Evolutionary conservation across 2,113 vertebrate species (phyloP).

Genomic region (Campylorhamphus procurvoides): DNA sequence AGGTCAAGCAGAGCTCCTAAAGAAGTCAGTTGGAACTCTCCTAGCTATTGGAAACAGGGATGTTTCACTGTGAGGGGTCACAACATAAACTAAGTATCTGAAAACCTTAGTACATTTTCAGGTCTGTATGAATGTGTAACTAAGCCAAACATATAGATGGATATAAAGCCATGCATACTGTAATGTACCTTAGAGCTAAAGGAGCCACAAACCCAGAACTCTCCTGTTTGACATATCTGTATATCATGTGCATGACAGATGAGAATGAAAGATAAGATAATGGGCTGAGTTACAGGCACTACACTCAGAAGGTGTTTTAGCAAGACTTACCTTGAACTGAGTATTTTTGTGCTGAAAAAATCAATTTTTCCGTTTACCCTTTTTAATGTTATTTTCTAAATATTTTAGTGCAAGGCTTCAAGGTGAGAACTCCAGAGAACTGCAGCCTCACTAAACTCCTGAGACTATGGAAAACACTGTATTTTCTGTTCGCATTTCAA

Average conservation of each 20-base stretch:
- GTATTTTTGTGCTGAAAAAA: not conserved
- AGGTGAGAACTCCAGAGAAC: not conserved
- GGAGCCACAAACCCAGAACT: not conserved
- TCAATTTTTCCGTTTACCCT: not conserved
- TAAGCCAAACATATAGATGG: not conserved
- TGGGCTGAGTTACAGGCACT: not conserved
- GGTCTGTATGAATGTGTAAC: not conserved
- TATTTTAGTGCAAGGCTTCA: slow-evolving; percentile 15
- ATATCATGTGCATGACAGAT: not conserved
- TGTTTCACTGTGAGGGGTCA: not conserved
- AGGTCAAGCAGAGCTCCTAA: not conserved
- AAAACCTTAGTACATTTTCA: not conserved
- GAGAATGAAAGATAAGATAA: not conserved
- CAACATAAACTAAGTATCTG: not conserved
- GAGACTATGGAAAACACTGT: not conserved
- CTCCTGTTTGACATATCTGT: not conserved
- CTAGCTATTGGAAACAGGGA: not conserved
- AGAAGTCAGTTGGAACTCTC: not conserved
- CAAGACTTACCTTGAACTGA: not conserved
- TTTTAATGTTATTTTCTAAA: not conserved
- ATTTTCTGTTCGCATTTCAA: not conserved
- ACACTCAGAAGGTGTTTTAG: not conserved
- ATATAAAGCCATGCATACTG: not conserved
- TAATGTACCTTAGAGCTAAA: not conserved
- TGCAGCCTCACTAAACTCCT: not conserved